phyloP scores from a whole-genome alignment of 2,888 invertebrate species.

The Thysanoteuthis rhombus region DNA sequence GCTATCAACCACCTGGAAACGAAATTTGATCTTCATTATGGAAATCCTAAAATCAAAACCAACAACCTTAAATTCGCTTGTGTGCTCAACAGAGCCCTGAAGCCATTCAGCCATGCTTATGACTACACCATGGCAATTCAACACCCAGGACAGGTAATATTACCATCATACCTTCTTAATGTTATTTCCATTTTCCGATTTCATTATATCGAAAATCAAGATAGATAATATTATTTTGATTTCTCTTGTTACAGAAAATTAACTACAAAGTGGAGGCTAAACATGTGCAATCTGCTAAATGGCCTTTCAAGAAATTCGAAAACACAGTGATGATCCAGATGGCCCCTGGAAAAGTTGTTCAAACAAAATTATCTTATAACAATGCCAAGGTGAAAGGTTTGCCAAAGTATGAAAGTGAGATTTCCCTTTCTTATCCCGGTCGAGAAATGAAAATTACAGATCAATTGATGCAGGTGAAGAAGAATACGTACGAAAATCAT shows the following conservation, averaged over 20 bases:
- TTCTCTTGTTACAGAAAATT: slow-evolving; percentile 32
- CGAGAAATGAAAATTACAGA: background rate
- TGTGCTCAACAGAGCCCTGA: slow-evolving; percentile 36
- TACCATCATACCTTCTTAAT: background rate
- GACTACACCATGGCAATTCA: slow-evolving; percentile 26
- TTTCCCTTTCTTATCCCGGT: slow-evolving; percentile 30
- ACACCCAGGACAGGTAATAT: slow-evolving; percentile 33
- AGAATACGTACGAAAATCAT: background rate
- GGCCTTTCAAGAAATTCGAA: background rate
- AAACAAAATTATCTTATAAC: slow-evolving; percentile 13
- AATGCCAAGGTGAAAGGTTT: slow-evolving; percentile 22
- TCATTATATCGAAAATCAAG: too few relatives aligned
- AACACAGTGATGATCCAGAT: background rate
- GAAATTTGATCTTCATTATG: background rate
- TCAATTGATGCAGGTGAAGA: background rate
- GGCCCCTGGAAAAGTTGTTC: background rate
- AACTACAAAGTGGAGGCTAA: slow-evolving; percentile 31
- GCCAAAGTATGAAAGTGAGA: slow-evolving; percentile 14
- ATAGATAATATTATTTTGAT: background rate
- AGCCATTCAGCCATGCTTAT: background rate
- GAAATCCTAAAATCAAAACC: background rate
- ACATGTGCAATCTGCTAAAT: slow-evolving; percentile 1
- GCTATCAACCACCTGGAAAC: background rate
- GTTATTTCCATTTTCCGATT: too few relatives aligned
- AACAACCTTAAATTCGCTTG: slow-evolving; percentile 34